Evolutionary conservation across 2,113 vertebrate genomes (phyloP).

Genomic region (Odocoileus hemionus): DNA sequence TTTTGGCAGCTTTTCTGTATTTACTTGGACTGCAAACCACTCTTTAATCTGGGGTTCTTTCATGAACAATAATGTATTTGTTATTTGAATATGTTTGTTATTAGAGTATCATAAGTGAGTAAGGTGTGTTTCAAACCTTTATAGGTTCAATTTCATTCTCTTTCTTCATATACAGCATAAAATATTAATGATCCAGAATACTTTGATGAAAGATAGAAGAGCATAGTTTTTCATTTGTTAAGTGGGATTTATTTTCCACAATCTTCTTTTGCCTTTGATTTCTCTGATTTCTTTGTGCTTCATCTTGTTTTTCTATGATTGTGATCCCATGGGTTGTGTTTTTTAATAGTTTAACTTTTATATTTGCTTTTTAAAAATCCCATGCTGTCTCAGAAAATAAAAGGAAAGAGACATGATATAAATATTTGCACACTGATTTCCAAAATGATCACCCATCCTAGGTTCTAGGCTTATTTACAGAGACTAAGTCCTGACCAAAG

Average conservation of each 20-base stretch:
- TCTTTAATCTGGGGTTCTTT: slow-evolving; percentile 70
- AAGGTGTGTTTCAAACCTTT: slow-evolving; percentile 64
- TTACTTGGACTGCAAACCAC: slow-evolving; percentile 70
- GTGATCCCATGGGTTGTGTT: background rate
- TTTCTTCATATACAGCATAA: slow-evolving; percentile 12
- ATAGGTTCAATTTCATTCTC: background rate
- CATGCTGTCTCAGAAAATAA: background rate
- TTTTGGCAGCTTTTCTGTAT: slow-evolving; percentile 71
- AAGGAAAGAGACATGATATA: background rate
- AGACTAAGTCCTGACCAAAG: background rate
- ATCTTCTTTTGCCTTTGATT: background rate
- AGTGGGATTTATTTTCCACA: background rate
- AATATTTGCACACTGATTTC: background rate
- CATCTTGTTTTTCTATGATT: background rate
- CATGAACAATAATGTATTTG: slow-evolving; percentile 69
- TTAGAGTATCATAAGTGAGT: slow-evolving; percentile 55
- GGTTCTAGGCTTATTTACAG: background rate
- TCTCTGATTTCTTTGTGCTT: slow-evolving; percentile 1
- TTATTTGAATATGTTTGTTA: slow-evolving; percentile 63
- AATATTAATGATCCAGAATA: slow-evolving; percentile 14
- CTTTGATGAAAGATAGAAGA: background rate
- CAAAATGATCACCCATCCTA: background rate
- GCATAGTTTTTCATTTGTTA: background rate
- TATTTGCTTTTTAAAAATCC: background rate
- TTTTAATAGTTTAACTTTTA: slow-evolving; percentile 22